A percentile compares a stretch with the other conserved stretches of the same genome.
Conservation (phyloP, 1,140 invertebrate species). For the Heliconius hewitsoni region DNA sequence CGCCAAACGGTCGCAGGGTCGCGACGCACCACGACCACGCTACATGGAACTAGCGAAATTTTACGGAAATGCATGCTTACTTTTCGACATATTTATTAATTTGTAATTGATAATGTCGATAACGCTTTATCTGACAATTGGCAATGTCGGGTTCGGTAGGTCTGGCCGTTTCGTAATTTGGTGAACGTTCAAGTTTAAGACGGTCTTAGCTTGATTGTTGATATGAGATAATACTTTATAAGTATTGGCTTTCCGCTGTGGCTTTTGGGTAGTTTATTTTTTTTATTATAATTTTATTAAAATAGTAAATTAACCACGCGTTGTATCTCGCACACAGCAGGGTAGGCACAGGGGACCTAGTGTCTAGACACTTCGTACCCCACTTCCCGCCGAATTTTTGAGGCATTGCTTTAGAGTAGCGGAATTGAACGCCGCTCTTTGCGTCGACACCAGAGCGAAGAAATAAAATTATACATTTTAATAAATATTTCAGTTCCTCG, state of each 20-base stretch:
- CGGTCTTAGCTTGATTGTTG: not conserved
- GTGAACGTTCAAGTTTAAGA: slow-evolving; percentile 10
- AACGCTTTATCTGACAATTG: not conserved
- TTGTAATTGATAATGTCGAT: not conserved
- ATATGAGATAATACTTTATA: not conserved
- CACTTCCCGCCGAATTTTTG: too few species aligned
- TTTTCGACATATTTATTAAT: not conserved
- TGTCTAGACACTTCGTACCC: too few species aligned
- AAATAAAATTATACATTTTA: too few species aligned
- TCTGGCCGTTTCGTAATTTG: not conserved
- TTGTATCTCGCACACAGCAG: too few species aligned
- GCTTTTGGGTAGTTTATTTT: not conserved
- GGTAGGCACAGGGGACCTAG: too few species aligned
- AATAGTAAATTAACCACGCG: too few species aligned
- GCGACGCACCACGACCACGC: slow-evolving; percentile 27
- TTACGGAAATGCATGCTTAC: slow-evolving; percentile 18
- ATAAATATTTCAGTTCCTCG: too few species aligned
- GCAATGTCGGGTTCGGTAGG: not conserved
- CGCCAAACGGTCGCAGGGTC: slow-evolving; percentile 66
- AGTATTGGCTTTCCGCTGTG: not conserved
- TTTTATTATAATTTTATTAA: not conserved
- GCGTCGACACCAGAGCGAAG: too few species aligned
- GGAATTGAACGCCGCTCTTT: too few species aligned
- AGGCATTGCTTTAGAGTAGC: too few species aligned
- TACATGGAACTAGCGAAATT: slow-evolving; percentile 31